phyloP scores from a whole-genome alignment of 2,797 vertebrate species.

The Enteromius argenteus region DNA sequence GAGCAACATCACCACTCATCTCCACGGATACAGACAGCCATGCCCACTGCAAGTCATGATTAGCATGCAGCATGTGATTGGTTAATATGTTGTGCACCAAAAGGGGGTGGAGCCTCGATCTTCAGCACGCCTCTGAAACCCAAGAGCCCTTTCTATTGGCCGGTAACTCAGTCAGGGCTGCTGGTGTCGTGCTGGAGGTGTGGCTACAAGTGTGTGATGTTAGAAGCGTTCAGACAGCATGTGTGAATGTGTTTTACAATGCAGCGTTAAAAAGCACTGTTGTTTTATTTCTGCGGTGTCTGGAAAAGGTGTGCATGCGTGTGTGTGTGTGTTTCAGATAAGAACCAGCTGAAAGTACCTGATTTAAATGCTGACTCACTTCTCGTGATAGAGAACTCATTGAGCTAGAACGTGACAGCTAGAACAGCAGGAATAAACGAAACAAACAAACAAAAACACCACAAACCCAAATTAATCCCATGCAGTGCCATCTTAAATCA shows the following conservation, averaged over 20 bases:
- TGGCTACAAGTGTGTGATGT: slow-evolving; percentile 25
- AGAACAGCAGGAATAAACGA: slow-evolving; percentile 84
- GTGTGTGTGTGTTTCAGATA: slow-evolving; percentile 34
- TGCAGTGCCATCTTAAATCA: slow-evolving; percentile 66
- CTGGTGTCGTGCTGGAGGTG: slow-evolving; percentile 48
- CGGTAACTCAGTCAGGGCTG: slow-evolving; percentile 22
- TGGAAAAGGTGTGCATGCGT: background rate
- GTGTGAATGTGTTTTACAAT: background rate
- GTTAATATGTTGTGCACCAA: slow-evolving; percentile 67
- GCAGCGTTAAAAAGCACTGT: slow-evolving; percentile 4
- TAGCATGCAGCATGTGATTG: slow-evolving; percentile 71
- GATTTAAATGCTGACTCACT: slow-evolving; percentile 98
- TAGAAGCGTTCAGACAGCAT: slow-evolving; percentile 43
- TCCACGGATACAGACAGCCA: slow-evolving; percentile 20
- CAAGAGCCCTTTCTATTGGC: slow-evolving; percentile 31
- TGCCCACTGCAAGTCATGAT: slow-evolving; percentile 48
- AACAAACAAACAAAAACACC: slow-evolving; percentile 71
- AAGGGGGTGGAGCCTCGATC: slow-evolving; percentile 52
- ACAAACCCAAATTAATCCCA: slow-evolving; percentile 81
- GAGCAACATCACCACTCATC: background rate
- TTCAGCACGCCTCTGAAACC: slow-evolving; percentile 63
- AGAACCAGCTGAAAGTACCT: slow-evolving; percentile 89
- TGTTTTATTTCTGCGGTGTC: background rate
- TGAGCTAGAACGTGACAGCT: slow-evolving; percentile 98
- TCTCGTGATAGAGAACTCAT: slow-evolving; percentile 98